A percentile compares a stretch with the other conserved stretches of the same genome.
phyloP scores from a whole-genome alignment of 1,140 invertebrate species.

The Papilio aristodemus region DNA sequence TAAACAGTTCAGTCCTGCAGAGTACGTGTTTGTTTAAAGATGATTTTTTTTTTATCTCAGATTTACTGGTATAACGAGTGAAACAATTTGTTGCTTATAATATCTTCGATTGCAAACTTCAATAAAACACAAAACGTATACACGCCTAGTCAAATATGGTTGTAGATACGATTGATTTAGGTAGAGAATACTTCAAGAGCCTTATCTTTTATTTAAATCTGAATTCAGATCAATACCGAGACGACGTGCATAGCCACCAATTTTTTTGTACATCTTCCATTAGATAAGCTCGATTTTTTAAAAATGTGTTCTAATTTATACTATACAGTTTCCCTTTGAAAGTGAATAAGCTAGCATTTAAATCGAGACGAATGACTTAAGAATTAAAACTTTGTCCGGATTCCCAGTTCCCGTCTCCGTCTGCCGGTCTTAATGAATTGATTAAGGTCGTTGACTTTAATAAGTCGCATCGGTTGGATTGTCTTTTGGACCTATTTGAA shows the following conservation, averaged over 20 bases:
- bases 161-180: neutral
- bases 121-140: neutral
- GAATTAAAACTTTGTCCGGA: conserved; percentile 1
- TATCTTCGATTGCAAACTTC: neutral
- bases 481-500: conserved; percentile 12
- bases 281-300: neutral
- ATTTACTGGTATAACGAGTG: neutral
- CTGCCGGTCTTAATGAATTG: conserved; percentile 13
- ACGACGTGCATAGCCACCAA: neutral
- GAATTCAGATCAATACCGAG: conserved; percentile 2
- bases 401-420: neutral
- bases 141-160: neutral
- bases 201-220: conserved; percentile 8
- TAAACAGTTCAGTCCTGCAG: too few species aligned
- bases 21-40: too few species aligned
- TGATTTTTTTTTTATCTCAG: too few species aligned
- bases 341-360: neutral
- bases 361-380: neutral
- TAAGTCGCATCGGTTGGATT: conserved; percentile 20
- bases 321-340: too few species aligned
- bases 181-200: neutral
- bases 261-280: conserved; percentile 1
- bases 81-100: neutral
- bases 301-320: neutral
- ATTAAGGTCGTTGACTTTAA: conserved; percentile 32